phyloP scores from a whole-genome alignment of 2,888 invertebrate genomes.

The Tuberolachnus salignus region DNA sequence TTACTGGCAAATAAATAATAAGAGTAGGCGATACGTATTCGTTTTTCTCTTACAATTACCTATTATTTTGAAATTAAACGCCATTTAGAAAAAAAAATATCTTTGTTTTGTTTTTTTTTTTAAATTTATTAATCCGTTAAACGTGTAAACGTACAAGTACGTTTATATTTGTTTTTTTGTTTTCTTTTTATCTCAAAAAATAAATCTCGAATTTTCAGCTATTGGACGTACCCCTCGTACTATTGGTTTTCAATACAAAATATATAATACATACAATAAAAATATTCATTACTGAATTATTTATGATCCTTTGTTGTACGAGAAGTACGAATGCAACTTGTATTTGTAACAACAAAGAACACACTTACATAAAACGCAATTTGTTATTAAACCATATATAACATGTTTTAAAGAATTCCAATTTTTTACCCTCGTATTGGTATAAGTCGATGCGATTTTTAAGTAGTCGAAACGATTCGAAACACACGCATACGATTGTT shows the following conservation, averaged over 20 bases:
- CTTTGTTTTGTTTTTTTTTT: background rate
- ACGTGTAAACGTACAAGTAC: no score
- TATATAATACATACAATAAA: background rate
- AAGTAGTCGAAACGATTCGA: no score
- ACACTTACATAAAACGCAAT: constrained; percentile 24
- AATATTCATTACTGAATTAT: constrained; percentile 33
- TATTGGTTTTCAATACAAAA: background rate
- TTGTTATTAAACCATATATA: background rate
- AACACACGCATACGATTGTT: no score
- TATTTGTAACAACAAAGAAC: constrained; percentile 7
- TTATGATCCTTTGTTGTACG: constrained; percentile 22
- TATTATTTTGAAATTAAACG: constrained; percentile 8
- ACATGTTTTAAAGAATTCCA: background rate
- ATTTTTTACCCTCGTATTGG: background rate
- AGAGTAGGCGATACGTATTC: background rate
- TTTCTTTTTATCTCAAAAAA: background rate
- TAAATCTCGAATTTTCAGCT: background rate
- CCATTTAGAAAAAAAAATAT: no score
- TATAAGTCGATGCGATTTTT: no score
- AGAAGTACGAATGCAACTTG: background rate
- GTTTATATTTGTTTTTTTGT: background rate
- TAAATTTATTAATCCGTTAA: background rate
- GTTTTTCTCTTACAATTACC: background rate
- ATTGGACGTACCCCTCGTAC: background rate
- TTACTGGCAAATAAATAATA: background rate